phyloP scores from a whole-genome alignment of 2,797 vertebrate genomes.

The Darevskia mixta region DNA sequence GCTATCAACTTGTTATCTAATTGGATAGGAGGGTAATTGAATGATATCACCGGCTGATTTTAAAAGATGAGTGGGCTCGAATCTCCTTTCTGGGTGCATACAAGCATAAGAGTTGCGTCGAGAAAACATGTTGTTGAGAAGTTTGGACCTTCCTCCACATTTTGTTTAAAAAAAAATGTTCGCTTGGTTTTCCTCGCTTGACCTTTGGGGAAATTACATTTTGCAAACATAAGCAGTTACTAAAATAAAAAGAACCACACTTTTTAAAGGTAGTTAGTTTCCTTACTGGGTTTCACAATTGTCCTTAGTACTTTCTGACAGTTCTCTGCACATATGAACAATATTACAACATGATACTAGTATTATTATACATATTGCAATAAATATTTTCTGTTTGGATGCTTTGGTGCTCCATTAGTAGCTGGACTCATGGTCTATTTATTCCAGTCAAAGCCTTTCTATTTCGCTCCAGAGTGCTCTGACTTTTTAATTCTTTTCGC shows the following conservation, averaged over 20 bases:
- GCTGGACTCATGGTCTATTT: background rate
- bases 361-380: accelerated
- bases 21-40: background rate
- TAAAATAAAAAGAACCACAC: accelerated
- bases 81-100: constrained; percentile 5
- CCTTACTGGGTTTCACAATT: background rate
- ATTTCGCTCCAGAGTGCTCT: background rate
- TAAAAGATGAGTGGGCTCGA: background rate
- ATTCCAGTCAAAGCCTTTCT: constrained; percentile 14
- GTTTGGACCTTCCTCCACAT: constrained; percentile 28
- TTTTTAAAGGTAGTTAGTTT: background rate
- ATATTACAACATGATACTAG: background rate
- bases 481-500: background rate
- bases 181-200: constrained; percentile 30
- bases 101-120: background rate
- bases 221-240: constrained; percentile 52
- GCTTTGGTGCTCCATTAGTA: background rate
- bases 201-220: constrained; percentile 40
- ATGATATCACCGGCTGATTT: background rate
- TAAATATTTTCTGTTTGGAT: constrained; percentile 18
- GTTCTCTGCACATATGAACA: background rate
- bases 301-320: constrained; percentile 21
- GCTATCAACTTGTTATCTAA: background rate
- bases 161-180: constrained; percentile 52
- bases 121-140: constrained; percentile 4